phyloP scores from a whole-genome alignment of 2,113 vertebrate species.

The Monopterus albus region DNA sequence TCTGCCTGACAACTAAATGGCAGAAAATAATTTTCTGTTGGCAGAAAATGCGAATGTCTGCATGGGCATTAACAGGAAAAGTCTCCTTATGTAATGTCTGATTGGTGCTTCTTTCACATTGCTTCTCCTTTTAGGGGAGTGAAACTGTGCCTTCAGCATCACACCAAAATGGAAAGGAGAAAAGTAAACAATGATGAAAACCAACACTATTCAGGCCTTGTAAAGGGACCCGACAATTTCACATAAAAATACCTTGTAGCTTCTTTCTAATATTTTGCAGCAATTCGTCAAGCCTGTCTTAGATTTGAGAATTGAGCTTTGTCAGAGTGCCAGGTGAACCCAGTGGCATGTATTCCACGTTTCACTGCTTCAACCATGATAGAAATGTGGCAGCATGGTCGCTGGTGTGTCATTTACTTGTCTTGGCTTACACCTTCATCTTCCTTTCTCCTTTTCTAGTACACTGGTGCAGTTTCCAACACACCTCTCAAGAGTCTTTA shows the following conservation, averaged over 20 bases:
- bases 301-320: slow-evolving; percentile 26
- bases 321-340: slow-evolving; percentile 31
- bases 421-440: slow-evolving; percentile 28
- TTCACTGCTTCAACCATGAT: not conserved
- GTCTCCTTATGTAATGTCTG: slow-evolving; percentile 4
- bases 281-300: slow-evolving; percentile 35
- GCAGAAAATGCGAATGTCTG: no score
- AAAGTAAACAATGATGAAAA: not conserved
- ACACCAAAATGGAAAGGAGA: not conserved
- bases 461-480: slow-evolving; percentile 14
- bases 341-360: not conserved
- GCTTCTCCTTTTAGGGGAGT: not conserved
- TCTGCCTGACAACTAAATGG: slow-evolving; percentile 24
- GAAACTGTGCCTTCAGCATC: not conserved
- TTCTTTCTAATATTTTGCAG: slow-evolving; percentile 16
- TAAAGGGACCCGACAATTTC: not conserved
- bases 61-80: no score
- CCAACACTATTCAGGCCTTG: not conserved
- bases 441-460: slow-evolving; percentile 30
- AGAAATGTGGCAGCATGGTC: not conserved
- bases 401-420: slow-evolving; percentile 22
- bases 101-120: not conserved
- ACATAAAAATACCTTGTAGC: slow-evolving; percentile 5
- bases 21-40: no score
- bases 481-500: slow-evolving; percentile 26